Conservation (phyloP, 2,888 invertebrate species). For the Labia minor region DNA sequence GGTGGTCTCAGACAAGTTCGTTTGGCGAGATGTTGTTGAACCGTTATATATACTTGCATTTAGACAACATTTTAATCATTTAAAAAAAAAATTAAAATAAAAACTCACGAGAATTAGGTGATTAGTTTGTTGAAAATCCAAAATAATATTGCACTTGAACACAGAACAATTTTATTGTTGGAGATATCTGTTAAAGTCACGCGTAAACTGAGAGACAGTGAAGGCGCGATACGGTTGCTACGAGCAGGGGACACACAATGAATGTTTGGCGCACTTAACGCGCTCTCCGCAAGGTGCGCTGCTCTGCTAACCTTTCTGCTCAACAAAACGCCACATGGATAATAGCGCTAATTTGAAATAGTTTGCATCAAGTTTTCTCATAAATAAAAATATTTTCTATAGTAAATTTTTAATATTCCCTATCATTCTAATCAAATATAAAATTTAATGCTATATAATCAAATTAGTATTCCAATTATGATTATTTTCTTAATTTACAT, state of each 20-base stretch:
- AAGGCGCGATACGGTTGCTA: neutral
- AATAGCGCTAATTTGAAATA: too few species aligned
- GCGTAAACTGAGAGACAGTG: neutral
- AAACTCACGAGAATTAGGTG: neutral
- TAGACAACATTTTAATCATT: neutral
- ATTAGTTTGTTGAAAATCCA: neutral
- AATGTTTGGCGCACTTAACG: neutral
- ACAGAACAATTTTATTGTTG: neutral
- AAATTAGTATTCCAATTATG: too few species aligned
- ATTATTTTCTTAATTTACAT: too few species aligned
- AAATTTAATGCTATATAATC: too few species aligned
- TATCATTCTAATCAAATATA: too few species aligned
- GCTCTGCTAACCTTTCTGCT: neutral
- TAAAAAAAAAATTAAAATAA: neutral
- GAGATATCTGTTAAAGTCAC: slow-evolving; percentile 5
- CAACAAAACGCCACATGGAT: too few species aligned
- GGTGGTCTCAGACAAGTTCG: neutral
- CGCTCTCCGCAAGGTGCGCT: neutral
- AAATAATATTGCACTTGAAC: neutral
- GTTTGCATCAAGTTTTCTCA: too few species aligned
- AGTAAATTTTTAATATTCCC: too few species aligned
- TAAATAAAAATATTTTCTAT: too few species aligned
- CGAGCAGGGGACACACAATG: neutral
- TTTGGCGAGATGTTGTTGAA: neutral
- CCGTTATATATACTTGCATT: neutral